A percentile compares a stretch with the other conserved stretches of the same genome.
These are phyloP conservation scores for Sus cebifrons DNA, from an alignment of 2,797 vertebrate genomes.

Conservation along the genomic window DNA sequence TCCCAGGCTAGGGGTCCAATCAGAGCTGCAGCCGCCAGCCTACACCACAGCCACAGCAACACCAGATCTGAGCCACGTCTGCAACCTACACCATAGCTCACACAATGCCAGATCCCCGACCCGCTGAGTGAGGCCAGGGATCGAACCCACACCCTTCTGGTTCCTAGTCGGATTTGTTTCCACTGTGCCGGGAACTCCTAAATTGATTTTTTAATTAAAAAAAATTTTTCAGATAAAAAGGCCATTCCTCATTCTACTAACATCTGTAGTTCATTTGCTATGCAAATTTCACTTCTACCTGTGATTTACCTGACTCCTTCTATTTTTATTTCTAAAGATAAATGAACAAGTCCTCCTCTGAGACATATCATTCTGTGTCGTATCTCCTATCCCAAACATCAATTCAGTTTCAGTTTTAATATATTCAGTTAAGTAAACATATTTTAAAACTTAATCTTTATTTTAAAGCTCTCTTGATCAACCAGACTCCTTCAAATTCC, in stretches of 20 bases:
- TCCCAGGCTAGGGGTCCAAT: no score
- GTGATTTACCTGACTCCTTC: background rate
- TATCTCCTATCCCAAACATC: background rate
- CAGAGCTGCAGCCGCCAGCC: no score
- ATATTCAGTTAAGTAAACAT: background rate
- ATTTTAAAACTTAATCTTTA: slow-evolving; percentile 62
- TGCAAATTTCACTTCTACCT: slow-evolving; percentile 22
- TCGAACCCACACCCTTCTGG: no score
- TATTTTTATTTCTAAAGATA: background rate
- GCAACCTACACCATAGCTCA: no score
- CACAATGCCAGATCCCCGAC: no score
- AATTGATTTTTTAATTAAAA: slow-evolving; percentile 7
- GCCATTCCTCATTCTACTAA: background rate
- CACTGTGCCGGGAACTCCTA: background rate
- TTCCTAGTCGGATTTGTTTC: no score
- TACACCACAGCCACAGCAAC: no score
- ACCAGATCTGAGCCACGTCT: no score
- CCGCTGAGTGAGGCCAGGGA: no score
- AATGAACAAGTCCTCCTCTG: background rate
- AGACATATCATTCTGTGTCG: background rate
- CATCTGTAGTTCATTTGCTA: background rate
- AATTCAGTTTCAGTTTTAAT: slow-evolving; percentile 27
- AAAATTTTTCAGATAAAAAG: background rate
- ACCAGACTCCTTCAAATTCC: slow-evolving; percentile 20
- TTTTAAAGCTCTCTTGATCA: slow-evolving; percentile 15